These are phyloP conservation scores for Eudiplozoon nipponicum DNA, from an alignment of 2,888 invertebrate genomes.

Conservation along the genomic window DNA sequence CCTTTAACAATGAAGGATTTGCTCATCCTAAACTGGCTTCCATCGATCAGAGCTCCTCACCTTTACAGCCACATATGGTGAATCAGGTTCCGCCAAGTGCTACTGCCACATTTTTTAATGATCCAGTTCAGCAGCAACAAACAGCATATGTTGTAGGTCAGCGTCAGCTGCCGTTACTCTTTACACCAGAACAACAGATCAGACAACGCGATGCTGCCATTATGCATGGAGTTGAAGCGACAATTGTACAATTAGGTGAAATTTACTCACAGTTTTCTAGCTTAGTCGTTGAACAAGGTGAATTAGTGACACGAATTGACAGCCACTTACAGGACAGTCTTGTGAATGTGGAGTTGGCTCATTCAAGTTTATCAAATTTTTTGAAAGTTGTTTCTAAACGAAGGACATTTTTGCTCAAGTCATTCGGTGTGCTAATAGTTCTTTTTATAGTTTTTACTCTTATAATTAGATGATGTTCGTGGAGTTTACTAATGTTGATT, in stretches of 20 bases:
- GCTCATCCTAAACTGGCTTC: too few species aligned
- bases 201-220: background rate
- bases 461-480: too few species aligned
- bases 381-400: background rate
- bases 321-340: background rate
- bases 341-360: background rate
- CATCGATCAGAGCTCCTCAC: too few species aligned
- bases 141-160: too few species aligned
- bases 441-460: background rate
- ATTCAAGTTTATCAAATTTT: background rate
- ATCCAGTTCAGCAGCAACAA: too few species aligned
- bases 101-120: too few species aligned
- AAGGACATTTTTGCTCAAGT: background rate
- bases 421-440: background rate
- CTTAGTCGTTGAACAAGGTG: background rate
- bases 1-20: too few species aligned
- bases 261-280: background rate
- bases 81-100: too few species aligned
- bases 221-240: background rate
- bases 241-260: background rate
- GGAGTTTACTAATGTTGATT: too few species aligned
- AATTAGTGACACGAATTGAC: background rate
- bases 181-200: constrained; percentile 1
- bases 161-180: too few species aligned
- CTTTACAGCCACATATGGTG: too few species aligned